Evolutionary conservation across 1,140 invertebrate species (phyloP).

Genomic region (Drosophila eugracilis): DNA sequence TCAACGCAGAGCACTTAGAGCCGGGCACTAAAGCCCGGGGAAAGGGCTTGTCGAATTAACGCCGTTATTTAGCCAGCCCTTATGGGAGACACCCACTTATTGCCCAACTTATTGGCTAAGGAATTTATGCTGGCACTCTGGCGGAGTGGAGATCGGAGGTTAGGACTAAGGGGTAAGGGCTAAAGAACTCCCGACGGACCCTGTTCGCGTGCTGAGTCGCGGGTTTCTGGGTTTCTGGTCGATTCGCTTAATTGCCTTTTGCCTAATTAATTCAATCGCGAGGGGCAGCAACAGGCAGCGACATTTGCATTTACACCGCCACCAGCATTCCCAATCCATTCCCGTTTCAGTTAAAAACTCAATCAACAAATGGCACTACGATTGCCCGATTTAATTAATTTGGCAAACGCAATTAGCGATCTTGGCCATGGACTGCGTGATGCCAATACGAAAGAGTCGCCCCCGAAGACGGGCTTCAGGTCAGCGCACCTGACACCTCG

Average conservation of each 20-base stretch:
- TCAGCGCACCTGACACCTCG: constrained; percentile 34
- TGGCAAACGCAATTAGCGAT: constrained; percentile 74
- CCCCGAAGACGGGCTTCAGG: constrained; percentile 5
- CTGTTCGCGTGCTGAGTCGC: constrained; percentile 58
- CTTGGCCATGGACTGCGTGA: constrained; percentile 52
- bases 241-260: constrained; percentile 80
- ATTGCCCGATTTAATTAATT: constrained; percentile 74
- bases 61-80: constrained; percentile 53
- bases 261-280: constrained; percentile 78
- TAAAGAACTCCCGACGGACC: constrained; percentile 40
- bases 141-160: not conserved
- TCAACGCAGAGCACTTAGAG: constrained; percentile 50
- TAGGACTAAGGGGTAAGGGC: not conserved
- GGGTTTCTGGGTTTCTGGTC: constrained; percentile 60
- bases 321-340: constrained; percentile 19
- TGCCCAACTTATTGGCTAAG: constrained; percentile 59
- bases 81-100: constrained; percentile 56
- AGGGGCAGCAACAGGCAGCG: constrained; percentile 36
- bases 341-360: constrained; percentile 44
- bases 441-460: constrained; percentile 45
- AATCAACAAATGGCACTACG: constrained; percentile 47
- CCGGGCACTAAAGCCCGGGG: constrained; percentile 12
- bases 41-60: constrained; percentile 67
- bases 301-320: constrained; percentile 45
- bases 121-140: constrained; percentile 47